Percentiles rank a stretch among this genome's conserved stretches.
Conservation (phyloP, 30 jellyfish, hydroid and myxozoan species). For the Catostylus mosaicus region DNA sequence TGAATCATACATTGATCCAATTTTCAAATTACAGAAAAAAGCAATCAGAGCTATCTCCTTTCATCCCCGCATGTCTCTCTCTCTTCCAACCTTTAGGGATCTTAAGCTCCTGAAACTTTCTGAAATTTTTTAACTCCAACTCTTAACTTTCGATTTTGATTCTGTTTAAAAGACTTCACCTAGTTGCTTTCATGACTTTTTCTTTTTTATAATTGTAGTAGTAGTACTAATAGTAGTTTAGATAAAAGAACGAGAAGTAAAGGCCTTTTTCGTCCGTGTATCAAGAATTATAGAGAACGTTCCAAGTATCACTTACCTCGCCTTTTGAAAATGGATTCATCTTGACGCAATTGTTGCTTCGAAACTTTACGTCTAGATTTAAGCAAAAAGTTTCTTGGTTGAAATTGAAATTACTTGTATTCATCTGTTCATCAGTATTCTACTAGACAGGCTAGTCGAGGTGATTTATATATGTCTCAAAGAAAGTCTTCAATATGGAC, state of each 20-base stretch:
- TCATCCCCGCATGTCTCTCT: constrained; percentile 25
- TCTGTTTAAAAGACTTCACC: constrained; percentile 42
- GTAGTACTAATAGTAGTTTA: neutral
- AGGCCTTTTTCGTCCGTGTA: too few species aligned
- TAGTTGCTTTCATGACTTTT: constrained; percentile 25
- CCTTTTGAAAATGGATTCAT: constrained; percentile 51
- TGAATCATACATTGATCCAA: constrained; percentile 66
- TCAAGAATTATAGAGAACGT: neutral
- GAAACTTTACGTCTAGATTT: too few species aligned
- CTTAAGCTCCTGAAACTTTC: constrained; percentile 25
- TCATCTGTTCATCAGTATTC: too few species aligned
- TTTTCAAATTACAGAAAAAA: constrained; percentile 50
- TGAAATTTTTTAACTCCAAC: constrained; percentile 29
- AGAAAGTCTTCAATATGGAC: too few species aligned
- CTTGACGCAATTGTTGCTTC: neutral
- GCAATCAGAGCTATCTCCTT: constrained; percentile 58
- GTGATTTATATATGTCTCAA: too few species aligned
- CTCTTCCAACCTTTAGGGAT: constrained; percentile 42
- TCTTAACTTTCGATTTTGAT: constrained; percentile 28
- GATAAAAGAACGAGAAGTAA: too few species aligned
- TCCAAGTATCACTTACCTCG: constrained; percentile 21
- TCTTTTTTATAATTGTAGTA: neutral
- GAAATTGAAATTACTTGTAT: too few species aligned
- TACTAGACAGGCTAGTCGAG: too few species aligned
- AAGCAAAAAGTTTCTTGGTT: neutral